These are phyloP conservation scores for Rotaria macrura DNA, from an alignment of 2,888 invertebrate genomes.

Conservation along the genomic window DNA sequence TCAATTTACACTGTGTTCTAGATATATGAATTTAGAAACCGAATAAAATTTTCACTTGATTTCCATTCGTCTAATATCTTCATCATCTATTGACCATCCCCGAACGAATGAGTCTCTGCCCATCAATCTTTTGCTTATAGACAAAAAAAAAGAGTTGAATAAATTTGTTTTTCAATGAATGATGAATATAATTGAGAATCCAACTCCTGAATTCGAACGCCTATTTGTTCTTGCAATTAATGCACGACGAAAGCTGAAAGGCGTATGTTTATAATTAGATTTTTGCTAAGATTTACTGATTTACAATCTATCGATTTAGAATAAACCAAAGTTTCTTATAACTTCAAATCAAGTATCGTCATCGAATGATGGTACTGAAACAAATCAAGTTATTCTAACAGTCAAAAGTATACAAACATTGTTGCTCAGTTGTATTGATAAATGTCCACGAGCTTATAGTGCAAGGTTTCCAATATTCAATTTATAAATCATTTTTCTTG, in stretches of 20 bases:
- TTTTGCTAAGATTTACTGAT: neutral
- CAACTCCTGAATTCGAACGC: neutral
- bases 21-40: neutral
- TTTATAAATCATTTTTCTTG: neutral
- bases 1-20: neutral
- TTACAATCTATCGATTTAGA: neutral
- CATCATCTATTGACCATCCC: too few species aligned
- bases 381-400: neutral
- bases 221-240: neutral
- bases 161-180: neutral
- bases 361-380: neutral
- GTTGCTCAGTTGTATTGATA: neutral
- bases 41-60: neutral
- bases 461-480: too few species aligned
- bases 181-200: neutral
- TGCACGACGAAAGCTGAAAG: neutral
- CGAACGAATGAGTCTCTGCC: too few species aligned
- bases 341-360: neutral
- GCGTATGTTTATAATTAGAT: neutral
- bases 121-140: too few species aligned
- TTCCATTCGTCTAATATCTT: neutral
- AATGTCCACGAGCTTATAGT: neutral
- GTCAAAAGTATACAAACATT: neutral
- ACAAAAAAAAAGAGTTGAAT: neutral
- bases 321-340: conserved; percentile 12